Percentiles rank a stretch among this genome's conserved stretches.
Evolutionary conservation across 2,888 invertebrate species (phyloP).

Genomic region (Pyrocoelia pectoralis): DNA sequence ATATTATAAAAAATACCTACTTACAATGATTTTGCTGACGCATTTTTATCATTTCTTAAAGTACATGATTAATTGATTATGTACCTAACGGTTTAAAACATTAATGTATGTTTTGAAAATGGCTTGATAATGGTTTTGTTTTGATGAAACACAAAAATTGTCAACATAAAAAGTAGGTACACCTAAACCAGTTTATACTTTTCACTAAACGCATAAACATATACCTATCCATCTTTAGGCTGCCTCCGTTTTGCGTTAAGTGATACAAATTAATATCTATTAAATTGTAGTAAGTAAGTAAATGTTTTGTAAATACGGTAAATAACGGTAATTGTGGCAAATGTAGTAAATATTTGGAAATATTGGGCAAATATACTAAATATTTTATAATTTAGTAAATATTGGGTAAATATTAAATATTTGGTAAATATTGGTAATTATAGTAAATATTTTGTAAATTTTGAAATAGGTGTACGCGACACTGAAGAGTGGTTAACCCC

Average conservation of each 20-base stretch:
- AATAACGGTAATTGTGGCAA: conserved; percentile 4
- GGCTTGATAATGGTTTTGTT: neutral
- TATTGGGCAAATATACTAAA: conserved; percentile 1
- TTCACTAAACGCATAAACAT: conserved; percentile 1
- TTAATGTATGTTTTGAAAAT: conserved; percentile 2
- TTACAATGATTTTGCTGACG: too few relatives aligned
- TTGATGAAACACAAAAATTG: too few relatives aligned
- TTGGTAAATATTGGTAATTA: too few relatives aligned
- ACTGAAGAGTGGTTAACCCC: too few relatives aligned
- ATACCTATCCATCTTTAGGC: neutral
- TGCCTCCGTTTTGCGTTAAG: neutral
- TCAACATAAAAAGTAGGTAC: too few relatives aligned
- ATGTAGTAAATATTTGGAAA: conserved; percentile 2
- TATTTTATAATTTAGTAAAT: conserved; percentile 4
- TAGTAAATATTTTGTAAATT: too few relatives aligned
- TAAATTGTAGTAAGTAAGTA: neutral
- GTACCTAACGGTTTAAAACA: neutral
- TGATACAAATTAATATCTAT: neutral
- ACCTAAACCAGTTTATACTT: neutral
- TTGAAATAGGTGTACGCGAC: too few relatives aligned
- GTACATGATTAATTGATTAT: neutral
- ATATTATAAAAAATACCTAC: too few relatives aligned
- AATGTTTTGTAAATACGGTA: conserved; percentile 2
- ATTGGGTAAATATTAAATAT: neutral
- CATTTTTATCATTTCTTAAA: conserved; percentile 3